Percentiles rank a stretch among this genome's conserved stretches.
Conservation (phyloP, 37 sponge, comb jelly and placozoan species). For the Spongilla lacustris region DNA sequence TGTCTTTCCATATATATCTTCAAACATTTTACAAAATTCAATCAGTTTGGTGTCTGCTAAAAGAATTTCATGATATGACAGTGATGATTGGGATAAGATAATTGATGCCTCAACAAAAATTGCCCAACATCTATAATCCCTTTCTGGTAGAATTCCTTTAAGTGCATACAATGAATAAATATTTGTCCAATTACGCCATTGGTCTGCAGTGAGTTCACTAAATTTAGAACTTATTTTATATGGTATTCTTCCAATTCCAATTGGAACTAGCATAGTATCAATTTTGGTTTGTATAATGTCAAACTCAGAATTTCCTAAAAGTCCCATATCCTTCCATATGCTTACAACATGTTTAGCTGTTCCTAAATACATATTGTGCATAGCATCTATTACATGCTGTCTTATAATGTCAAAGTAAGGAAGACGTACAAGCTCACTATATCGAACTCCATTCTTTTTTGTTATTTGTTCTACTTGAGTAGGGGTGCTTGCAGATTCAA, state of each 20-base stretch:
- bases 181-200: conserved; percentile 60
- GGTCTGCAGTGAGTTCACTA: conserved; percentile 66
- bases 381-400: conserved; percentile 36
- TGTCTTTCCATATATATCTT: conserved; percentile 32
- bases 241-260: conserved; percentile 43
- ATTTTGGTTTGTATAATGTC: conserved; percentile 29
- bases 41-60: conserved; percentile 17
- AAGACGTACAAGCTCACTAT: conserved; percentile 24
- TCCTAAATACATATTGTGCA: conserved; percentile 60
- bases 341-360: conserved; percentile 42
- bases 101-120: conserved; percentile 58
- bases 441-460: conserved; percentile 14
- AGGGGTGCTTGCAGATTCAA: neutral
- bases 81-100: neutral
- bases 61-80: conserved; percentile 7
- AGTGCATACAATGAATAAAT: conserved; percentile 22
- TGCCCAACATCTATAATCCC: conserved; percentile 43
- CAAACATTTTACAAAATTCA: conserved; percentile 19
- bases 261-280: conserved; percentile 20
- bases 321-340: neutral
- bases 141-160: conserved; percentile 7
- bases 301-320: conserved; percentile 10
- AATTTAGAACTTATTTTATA: conserved; percentile 38
- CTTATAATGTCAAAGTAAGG: conserved; percentile 45
- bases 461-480: neutral